phyloP scores from a whole-genome alignment of 2,797 vertebrate species.

The Calcarius lapponicus region DNA sequence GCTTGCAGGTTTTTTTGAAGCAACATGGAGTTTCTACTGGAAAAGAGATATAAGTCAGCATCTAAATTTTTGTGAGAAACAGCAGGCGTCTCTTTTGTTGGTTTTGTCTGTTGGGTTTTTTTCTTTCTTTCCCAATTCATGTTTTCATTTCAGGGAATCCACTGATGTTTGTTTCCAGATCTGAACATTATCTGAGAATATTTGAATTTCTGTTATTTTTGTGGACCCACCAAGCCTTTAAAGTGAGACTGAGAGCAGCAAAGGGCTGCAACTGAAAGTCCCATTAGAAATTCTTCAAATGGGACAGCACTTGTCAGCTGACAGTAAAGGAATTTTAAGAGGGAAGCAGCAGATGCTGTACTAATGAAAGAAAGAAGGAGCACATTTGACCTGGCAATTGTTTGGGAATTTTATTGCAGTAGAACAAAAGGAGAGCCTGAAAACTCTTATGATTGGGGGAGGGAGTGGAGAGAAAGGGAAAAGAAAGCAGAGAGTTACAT shows the following conservation, averaged over 20 bases:
- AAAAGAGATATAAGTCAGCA: not conserved
- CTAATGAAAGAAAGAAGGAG: not conserved
- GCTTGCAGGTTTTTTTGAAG: not conserved
- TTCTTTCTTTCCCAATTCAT: not conserved
- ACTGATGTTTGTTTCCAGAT: not conserved
- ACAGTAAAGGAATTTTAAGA: constrained; percentile 31
- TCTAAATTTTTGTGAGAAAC: not conserved
- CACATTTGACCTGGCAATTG: constrained; percentile 13
- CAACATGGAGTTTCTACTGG: not conserved
- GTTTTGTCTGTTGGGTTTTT: not conserved
- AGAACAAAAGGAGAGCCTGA: constrained; percentile 31
- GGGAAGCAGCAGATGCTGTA: constrained; percentile 3
- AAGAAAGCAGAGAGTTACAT: not conserved
- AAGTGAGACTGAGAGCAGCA: not conserved
- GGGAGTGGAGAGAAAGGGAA: not conserved
- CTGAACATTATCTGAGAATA: not conserved
- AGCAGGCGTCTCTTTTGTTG: not conserved
- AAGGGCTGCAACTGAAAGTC: not conserved
- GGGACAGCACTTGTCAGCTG: not conserved
- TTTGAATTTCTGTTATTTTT: not conserved
- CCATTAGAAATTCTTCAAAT: not conserved
- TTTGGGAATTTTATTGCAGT: not conserved
- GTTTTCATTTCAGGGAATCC: not conserved
- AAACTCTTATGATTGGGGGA: not conserved
- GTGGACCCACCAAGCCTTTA: not conserved